Evolutionary conservation across 2,797 vertebrate genomes (phyloP).

Genomic region (Vipera latastei): DNA sequence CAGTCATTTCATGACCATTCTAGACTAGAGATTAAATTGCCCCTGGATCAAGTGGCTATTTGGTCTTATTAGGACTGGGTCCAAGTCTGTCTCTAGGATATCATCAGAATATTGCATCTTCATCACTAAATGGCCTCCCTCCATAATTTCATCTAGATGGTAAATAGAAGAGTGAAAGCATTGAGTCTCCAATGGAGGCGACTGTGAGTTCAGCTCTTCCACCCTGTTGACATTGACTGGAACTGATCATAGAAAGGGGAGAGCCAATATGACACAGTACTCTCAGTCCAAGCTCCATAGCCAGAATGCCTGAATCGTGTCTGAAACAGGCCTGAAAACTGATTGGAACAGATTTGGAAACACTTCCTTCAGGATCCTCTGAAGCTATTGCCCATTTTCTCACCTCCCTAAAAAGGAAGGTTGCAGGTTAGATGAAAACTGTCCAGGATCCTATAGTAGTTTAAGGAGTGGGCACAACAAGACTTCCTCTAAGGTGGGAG

Average conservation of each 20-base stretch:
- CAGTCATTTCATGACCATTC: neutral
- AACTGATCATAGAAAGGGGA: neutral
- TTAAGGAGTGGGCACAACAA: neutral
- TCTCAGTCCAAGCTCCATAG: neutral
- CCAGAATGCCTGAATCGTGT: neutral
- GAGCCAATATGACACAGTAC: neutral
- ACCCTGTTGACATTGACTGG: neutral
- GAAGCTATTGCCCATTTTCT: neutral
- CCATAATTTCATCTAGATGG: neutral
- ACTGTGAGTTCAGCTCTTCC: neutral
- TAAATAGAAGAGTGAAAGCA: neutral
- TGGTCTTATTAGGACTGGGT: neutral
- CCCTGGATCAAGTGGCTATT: neutral
- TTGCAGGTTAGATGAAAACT: neutral
- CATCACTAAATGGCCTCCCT: neutral
- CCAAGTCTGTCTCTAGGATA: neutral
- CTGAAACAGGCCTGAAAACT: neutral
- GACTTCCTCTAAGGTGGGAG: neutral
- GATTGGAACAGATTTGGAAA: neutral
- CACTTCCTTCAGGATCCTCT: neutral
- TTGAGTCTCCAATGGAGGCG: neutral
- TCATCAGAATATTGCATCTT: neutral
- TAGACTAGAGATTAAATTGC: neutral
- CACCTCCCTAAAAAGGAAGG: neutral
- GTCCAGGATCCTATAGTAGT: neutral